Evolutionary conservation across 2,113 vertebrate species (phyloP).

Genomic region (Platysteira castanea): DNA sequence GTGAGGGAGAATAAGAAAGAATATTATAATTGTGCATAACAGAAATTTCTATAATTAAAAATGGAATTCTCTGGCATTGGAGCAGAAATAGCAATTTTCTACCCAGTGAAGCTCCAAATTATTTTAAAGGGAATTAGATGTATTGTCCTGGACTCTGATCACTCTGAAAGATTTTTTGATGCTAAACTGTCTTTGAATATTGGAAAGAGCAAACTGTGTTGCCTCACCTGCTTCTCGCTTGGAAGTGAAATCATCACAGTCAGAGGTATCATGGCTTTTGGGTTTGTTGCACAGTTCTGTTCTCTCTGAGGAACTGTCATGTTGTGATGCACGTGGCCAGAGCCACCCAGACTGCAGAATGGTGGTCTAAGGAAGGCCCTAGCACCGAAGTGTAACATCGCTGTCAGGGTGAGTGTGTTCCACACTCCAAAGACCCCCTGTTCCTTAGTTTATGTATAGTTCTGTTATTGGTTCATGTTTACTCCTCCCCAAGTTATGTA

Average conservation of each 20-base stretch:
- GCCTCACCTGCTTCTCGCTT: background rate
- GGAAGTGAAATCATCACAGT: background rate
- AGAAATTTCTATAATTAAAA: constrained; percentile 62
- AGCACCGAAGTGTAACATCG: too few species aligned
- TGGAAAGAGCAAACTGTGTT: background rate
- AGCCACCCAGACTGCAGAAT: too few species aligned
- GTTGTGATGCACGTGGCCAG: too few species aligned
- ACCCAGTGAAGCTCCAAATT: constrained; percentile 64
- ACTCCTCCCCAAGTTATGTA: too few species aligned
- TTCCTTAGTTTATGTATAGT: too few species aligned
- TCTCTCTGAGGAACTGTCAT: background rate
- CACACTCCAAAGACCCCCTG: too few species aligned
- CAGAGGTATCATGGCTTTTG: background rate
- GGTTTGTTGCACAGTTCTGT: background rate
- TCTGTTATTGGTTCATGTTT: too few species aligned
- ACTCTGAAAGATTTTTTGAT: constrained; percentile 8
- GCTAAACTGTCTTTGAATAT: constrained; percentile 1
- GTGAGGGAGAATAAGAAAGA: constrained; percentile 17
- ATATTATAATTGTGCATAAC: constrained; percentile 48
- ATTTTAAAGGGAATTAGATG: constrained; percentile 51
- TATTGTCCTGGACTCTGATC: constrained; percentile 39
- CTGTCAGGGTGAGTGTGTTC: too few species aligned
- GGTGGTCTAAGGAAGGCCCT: too few species aligned
- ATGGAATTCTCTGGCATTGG: constrained; percentile 48
- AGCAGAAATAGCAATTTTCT: constrained; percentile 68